Conservation (phyloP, 2,113 vertebrate species). For the Poeciliopsis retropinna region DNA sequence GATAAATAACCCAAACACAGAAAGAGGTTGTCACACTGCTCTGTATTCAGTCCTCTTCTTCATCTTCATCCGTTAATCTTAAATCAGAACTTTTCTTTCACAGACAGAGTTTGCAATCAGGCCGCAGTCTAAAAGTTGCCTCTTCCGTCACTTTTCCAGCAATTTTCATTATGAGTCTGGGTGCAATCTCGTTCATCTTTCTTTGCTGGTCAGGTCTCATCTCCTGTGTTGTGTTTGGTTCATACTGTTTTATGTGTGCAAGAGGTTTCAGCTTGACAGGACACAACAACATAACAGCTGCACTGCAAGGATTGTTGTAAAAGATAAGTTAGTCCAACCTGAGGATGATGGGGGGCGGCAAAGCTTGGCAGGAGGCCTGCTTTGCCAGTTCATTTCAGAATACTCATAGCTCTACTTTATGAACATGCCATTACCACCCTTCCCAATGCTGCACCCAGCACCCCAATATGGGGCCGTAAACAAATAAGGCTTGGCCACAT, state of each 20-base stretch:
- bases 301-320: background rate
- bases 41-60: background rate
- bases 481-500: background rate
- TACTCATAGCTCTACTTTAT: no score
- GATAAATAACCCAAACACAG: background rate
- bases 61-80: background rate
- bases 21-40: background rate
- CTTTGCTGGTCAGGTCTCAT: background rate
- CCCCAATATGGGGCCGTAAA: background rate
- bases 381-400: no score
- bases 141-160: background rate
- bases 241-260: background rate
- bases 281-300: background rate
- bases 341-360: background rate
- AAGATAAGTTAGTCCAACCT: background rate
- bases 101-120: background rate
- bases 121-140: background rate
- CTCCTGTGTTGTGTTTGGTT: background rate
- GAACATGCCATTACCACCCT: no score
- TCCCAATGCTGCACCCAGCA: no score
- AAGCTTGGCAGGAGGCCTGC: no score
- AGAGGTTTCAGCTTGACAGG: background rate
- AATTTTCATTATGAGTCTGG: background rate
- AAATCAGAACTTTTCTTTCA: background rate
- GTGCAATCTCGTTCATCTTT: background rate